Evolutionary conservation across 2,888 invertebrate genomes (phyloP), one percentile per base, ranked within the genome.

Genomic region (Shargacucullia verbasci): DNA sequence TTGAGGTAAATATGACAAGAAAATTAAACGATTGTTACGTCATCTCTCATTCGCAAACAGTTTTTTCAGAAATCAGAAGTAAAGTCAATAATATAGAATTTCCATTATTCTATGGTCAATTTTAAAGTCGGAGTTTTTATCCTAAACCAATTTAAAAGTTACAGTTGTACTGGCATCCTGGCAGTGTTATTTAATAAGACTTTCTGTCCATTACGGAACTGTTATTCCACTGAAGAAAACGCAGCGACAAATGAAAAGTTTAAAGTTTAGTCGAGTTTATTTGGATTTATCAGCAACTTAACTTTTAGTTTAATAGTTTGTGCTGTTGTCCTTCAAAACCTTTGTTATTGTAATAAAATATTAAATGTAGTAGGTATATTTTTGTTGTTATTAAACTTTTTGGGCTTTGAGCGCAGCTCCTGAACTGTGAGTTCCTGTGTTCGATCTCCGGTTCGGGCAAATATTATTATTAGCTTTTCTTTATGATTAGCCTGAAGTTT

Each of bases 71-170:
- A 12, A 34, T 12, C 12, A 1, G 34, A 38, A 38, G 15, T 38
- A 11, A 11, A 8, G 15, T 38, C 15, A 9, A 5, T 3, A 10
- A 4, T 6, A 1, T n/a, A 55, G 60, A 60, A 35, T 60, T 66
- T 35, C 1, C 4, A 13, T 13, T 13, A 0, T 13, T 29, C 2
- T 6, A 12, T 13, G 0, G 12, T 14, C 7, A 13, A 13, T 5
- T 47, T 52, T 49, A 35, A 58, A 68, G 37, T 56, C 50, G 13
- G 13, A 56, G 43, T 52, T 70, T 69, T 69, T 64, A 54, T 60
- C 47, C 55, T n/a, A 45, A 56, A 69, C 60, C 56, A 70, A 69
- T 70, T 69, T 56, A 40, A 60, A 69, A 69, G 60, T 70, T 53
- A 43, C 50, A 69, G 60, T 70, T 53, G 39, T 47, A 52, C 49